phyloP scores from a whole-genome alignment of 2,797 vertebrate species.

The Gephyroberyx darwinii region DNA sequence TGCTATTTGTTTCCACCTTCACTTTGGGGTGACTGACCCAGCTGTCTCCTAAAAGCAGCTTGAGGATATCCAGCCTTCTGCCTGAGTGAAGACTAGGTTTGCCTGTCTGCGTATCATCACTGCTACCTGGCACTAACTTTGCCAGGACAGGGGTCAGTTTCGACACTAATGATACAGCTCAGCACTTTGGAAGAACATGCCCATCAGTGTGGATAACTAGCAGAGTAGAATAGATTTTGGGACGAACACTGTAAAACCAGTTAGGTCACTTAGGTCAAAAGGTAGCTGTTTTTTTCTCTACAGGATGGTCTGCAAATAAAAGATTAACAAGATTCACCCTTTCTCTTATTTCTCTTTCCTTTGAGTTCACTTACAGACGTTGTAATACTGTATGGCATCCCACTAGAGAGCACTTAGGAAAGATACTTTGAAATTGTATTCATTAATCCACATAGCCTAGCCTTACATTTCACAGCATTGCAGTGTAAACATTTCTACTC shows the following conservation, averaged over 20 bases:
- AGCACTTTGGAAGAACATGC: too few species aligned
- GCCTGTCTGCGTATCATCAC: too few species aligned
- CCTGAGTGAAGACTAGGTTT: too few species aligned
- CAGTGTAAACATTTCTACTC: background rate
- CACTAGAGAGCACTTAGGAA: background rate
- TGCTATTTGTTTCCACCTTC: too few species aligned
- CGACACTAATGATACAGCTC: too few species aligned
- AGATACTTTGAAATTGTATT: background rate
- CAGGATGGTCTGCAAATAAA: background rate
- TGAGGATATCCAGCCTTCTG: too few species aligned
- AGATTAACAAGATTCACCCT: background rate
- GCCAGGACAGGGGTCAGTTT: too few species aligned
- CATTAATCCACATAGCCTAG: background rate
- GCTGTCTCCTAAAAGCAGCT: too few species aligned
- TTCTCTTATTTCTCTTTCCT: background rate
- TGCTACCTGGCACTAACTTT: too few species aligned
- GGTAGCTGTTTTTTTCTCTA: background rate
- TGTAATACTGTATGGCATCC: background rate
- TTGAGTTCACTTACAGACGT: background rate
- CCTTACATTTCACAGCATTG: background rate
- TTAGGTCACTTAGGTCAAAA: conserved; percentile 1
- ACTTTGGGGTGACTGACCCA: too few species aligned
- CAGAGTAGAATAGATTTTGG: too few species aligned
- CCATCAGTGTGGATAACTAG: too few species aligned
- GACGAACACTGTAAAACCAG: background rate